phyloP scores from a whole-genome alignment of 2,113 vertebrate genomes.

The Mystacornis crossleyi region DNA sequence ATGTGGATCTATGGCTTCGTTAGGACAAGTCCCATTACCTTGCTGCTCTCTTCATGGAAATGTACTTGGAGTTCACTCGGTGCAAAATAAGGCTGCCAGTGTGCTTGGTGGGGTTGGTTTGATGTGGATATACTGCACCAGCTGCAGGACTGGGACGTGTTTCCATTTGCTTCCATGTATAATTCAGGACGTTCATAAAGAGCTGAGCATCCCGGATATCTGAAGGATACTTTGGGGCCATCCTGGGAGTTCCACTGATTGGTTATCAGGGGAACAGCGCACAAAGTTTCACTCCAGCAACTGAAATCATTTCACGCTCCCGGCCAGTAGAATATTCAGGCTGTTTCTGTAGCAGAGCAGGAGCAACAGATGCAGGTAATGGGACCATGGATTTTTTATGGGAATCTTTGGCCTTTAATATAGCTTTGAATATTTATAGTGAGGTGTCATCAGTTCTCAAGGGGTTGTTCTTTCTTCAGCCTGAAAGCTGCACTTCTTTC shows the following conservation, averaged over 20 bases:
- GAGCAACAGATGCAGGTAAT: not conserved
- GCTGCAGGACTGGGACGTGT: not conserved
- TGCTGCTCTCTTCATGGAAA: not conserved
- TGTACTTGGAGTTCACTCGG: not conserved
- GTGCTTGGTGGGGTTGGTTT: not conserved
- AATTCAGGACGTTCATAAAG: conserved; percentile 7
- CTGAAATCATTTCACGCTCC: not conserved
- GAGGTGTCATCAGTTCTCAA: not conserved
- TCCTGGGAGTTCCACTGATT: not conserved
- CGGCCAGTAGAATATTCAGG: not conserved
- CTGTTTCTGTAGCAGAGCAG: not conserved
- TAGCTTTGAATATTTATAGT: not conserved
- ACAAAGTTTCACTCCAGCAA: not conserved
- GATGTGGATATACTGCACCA: not conserved
- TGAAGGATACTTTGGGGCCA: not conserved
- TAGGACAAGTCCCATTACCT: conserved; percentile 16
- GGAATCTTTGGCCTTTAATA: not conserved
- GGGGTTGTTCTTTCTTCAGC: not conserved
- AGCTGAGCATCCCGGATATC: not conserved
- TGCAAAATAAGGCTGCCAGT: not conserved
- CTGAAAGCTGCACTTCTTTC: not conserved
- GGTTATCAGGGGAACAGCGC: not conserved
- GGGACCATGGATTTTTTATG: not conserved
- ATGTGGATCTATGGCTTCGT: conserved; percentile 3
- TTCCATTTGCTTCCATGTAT: conserved; percentile 29